Evolutionary conservation across 2,113 vertebrate genomes (phyloP), one percentile per base, ranked within the genome.

Genomic region (Larimichthys crocea): DNA sequence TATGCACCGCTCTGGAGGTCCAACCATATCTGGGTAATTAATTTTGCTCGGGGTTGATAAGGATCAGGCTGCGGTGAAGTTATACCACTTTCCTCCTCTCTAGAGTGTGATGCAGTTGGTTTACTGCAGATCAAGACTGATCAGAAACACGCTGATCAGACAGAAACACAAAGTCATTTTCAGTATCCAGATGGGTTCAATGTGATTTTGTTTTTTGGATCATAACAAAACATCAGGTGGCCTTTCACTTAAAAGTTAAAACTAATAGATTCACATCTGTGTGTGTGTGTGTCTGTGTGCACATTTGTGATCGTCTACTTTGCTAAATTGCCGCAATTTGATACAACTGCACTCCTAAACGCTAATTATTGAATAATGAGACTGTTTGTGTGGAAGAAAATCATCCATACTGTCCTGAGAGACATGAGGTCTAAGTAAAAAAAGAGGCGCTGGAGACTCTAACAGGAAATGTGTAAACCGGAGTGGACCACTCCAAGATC

Each of bases 361-460:
- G 4, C 40, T 56, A 79, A 71, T 79, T 62, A 69, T 57, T 49
- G 50, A 52, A 52, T 59, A 68, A 64, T 80, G 16, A 48, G 35
- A 66, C 24, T 26, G 44, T 35, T 3, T 35, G 49, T 44, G 35
- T 69, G 46, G 42, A 4, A 44, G 22, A 55, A 22, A 24, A 24
- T 6, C 22, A 15, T 56, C 22, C 55, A 26, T 26, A 24, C 22
- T 24, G 22, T 26, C 35, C 22, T 53, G 50, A 10, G 15, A 56
- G 22, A 12, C 3, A 14, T 11, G 24, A 56, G 52, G 4, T 26
- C 26, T 26, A 3, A 29, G 42, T 68, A 52, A 14, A 52, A 50
- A 17, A 14, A 59, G 29, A 57, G 50, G 10, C 31, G 31, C 17
- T 53, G n/a, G n/a, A 16, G 55, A 3, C 66, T 40, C 11, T 16